phyloP scores from a whole-genome alignment of 2,888 invertebrate genomes.

The Troides aeacus region DNA sequence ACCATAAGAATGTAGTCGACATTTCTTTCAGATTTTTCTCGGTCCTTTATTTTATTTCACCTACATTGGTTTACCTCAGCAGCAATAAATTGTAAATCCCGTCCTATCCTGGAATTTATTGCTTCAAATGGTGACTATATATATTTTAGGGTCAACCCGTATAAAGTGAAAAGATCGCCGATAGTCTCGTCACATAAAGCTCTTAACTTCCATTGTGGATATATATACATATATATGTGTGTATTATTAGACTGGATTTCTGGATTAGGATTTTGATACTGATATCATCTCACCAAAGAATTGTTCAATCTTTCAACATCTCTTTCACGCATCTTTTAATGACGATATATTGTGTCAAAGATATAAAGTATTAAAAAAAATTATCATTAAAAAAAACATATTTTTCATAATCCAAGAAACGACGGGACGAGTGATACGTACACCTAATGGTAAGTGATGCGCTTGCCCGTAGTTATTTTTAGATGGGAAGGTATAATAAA shows the following conservation, averaged over 20 bases:
- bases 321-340: too few relatives aligned
- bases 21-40: conserved; percentile 15
- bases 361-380: too few relatives aligned
- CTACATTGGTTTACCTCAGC: conserved; percentile 22
- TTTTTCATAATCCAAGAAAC: too few relatives aligned
- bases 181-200: conserved; percentile 13
- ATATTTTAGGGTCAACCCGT: conserved; percentile 25
- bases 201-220: conserved; percentile 3
- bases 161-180: conserved; percentile 22
- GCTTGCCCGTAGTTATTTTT: too few relatives aligned
- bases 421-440: too few relatives aligned
- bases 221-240: neutral
- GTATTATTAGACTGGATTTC: neutral
- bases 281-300: neutral
- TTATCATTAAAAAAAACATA: too few relatives aligned
- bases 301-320: too few relatives aligned
- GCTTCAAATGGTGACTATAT: conserved; percentile 23
- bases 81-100: conserved; percentile 25
- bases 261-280: neutral
- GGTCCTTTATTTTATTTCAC: conserved; percentile 18
- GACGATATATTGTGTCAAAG: too few relatives aligned
- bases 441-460: too few relatives aligned
- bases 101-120: conserved; percentile 22
- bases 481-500: too few relatives aligned
- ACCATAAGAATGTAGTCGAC: neutral